Evolutionary conservation across 2,888 invertebrate genomes (phyloP), one percentile per base, ranked within the genome.

Genomic region (Cerastoderma edule): DNA sequence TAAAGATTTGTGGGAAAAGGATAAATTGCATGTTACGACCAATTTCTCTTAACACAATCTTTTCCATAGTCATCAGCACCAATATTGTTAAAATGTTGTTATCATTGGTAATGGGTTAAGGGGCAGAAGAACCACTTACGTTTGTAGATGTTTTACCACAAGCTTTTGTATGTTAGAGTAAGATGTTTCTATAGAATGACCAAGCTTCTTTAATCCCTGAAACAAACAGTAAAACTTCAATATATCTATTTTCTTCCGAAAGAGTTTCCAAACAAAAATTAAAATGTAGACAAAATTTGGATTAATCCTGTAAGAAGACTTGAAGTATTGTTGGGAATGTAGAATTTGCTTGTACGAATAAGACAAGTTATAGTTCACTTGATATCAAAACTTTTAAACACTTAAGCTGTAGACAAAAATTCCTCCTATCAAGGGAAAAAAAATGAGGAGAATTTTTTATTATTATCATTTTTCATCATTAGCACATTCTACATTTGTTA

Each of bases 151-250:
- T 69, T 90, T 90, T 44, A 98, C 94, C 27, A 98, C 96, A 78
- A 98, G 94, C 91, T 97, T 97, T 93, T 98, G 97, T 86, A 99
- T 98, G 85, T 97, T 98, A 44, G 96, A 96, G 90, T 99, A 98
- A 88, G 98, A 97, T 84, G 97, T 95, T 92, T 99, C 99, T 83
- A 99, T 97, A 13, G 98, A 97, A 91, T 96, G 96, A 2, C 97
- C 97, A 84, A 98, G 95, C 91, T 98, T 98, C 92, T 98, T 98
- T 56, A 98, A 93, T 22, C 97, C 98, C 89, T 90, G 78, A n/a
- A 76, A 80, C 65, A 3, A 54, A 54, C 22, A 24, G 22, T 4
- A 24, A n/a, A 22, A 22, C 1, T 24, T 2, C 24, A 54, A 4
- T 54, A 54, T 24, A 24, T 27, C 1, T 54, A 54, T 3, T 8